Conservation (phyloP, 2,888 invertebrate genomes). For the Linnaemya tessellans region DNA sequence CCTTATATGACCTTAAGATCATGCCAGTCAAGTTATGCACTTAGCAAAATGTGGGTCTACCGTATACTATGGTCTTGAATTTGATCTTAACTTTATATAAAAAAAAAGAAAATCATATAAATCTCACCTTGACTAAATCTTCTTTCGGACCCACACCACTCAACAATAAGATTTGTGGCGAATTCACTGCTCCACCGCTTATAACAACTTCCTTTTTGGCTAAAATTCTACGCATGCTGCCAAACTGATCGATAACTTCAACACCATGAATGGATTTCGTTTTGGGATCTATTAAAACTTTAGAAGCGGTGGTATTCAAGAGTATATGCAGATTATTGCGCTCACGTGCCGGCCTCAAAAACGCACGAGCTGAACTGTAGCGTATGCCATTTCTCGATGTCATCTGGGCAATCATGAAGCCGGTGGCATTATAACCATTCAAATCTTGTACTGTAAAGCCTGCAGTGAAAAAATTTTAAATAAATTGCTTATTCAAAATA, state of each 20-base stretch:
- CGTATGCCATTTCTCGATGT: slow-evolving; percentile 94
- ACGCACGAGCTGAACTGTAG: slow-evolving; percentile 91
- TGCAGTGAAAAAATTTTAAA: slow-evolving; percentile 76
- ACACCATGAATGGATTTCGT: slow-evolving; percentile 91
- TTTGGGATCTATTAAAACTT: slow-evolving; percentile 89
- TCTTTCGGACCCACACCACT: slow-evolving; percentile 93
- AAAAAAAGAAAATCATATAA: too few species aligned
- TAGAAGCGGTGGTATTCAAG: slow-evolving; percentile 91
- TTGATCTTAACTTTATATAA: too few species aligned
- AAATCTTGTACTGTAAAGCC: slow-evolving; percentile 90
- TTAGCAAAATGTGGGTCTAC: too few species aligned
- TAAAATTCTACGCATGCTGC: slow-evolving; percentile 85
- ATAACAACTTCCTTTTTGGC: slow-evolving; percentile 92
- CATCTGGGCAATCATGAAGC: slow-evolving; percentile 94
- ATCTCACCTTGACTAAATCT: slow-evolving; percentile 85
- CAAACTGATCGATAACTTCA: slow-evolving; percentile 85
- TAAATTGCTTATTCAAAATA: neutral
- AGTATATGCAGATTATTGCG: slow-evolving; percentile 92
- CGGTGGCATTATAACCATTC: slow-evolving; percentile 91
- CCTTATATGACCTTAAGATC: too few species aligned
- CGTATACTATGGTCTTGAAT: too few species aligned
- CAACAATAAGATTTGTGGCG: slow-evolving; percentile 95
- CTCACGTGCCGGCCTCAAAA: slow-evolving; percentile 90
- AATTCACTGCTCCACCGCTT: slow-evolving; percentile 93
- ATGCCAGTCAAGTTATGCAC: too few species aligned